Percentiles rank a stretch among this genome's conserved stretches.
Conservation (phyloP, 1,140 invertebrate species). For the Drosophila arawakana region DNA sequence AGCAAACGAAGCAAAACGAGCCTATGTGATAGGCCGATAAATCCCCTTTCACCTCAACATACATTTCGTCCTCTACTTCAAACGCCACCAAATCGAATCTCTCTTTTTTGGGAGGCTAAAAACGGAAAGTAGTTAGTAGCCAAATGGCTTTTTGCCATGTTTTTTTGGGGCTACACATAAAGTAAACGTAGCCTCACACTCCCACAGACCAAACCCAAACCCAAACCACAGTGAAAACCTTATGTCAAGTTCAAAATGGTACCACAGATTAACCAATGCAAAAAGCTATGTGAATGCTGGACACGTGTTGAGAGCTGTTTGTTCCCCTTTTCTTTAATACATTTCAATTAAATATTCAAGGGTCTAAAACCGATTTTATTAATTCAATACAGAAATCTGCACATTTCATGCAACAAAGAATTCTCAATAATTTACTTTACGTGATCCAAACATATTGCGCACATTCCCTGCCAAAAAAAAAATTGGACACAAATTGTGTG, state of each 20-base stretch:
- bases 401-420: constrained; percentile 63
- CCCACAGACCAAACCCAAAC: constrained; percentile 1
- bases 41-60: background rate
- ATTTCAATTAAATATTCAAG: constrained; percentile 72
- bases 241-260: constrained; percentile 51
- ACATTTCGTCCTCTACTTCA: background rate
- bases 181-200: background rate
- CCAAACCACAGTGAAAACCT: constrained; percentile 6
- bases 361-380: constrained; percentile 55
- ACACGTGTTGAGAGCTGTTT: constrained; percentile 31
- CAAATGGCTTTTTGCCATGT: constrained; percentile 56
- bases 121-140: constrained; percentile 57
- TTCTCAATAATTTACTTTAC: constrained; percentile 64
- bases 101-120: constrained; percentile 2
- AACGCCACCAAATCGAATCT: constrained; percentile 9
- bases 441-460: constrained; percentile 45
- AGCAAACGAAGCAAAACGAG: constrained; percentile 44
- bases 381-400: constrained; percentile 60
- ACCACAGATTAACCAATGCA: constrained; percentile 56
- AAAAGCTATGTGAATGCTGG: constrained; percentile 29
- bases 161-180: constrained; percentile 29
- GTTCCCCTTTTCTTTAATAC: background rate
- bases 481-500: constrained; percentile 10
- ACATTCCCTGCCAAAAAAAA: constrained; percentile 27
- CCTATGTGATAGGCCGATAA: constrained; percentile 40